Evolutionary conservation across 2,888 invertebrate genomes (phyloP).

Genomic region (Carpatolechia fugitivella): DNA sequence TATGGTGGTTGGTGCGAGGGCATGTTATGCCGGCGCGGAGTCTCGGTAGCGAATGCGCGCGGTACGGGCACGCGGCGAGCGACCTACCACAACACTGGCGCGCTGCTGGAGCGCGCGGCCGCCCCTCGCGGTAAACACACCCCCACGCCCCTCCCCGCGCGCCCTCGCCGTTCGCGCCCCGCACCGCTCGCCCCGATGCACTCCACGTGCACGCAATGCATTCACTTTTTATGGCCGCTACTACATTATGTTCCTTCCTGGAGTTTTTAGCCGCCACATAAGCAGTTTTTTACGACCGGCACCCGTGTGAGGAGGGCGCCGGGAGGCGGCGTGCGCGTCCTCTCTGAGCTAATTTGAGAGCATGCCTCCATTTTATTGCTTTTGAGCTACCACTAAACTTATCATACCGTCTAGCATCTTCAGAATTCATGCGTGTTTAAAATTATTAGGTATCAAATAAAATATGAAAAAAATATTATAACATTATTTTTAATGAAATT

Average conservation of each 20-base stretch:
- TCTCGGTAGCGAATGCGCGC: conserved; percentile 52
- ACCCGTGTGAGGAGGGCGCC: conserved; percentile 59
- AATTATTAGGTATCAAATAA: background rate
- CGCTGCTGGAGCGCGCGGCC: conserved; percentile 51
- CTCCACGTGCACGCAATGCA: conserved; percentile 76
- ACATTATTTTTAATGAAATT: too few relatives aligned
- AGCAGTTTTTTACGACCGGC: conserved; percentile 73
- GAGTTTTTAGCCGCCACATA: conserved; percentile 73
- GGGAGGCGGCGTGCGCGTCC: background rate
- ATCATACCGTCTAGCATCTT: background rate
- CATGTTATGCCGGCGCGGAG: conserved; percentile 62
- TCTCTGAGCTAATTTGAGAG: conserved; percentile 58
- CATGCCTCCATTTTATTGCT: conserved; percentile 29
- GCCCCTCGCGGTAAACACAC: conserved; percentile 72
- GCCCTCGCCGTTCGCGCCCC: conserved; percentile 26
- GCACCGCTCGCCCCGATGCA: conserved; percentile 47
- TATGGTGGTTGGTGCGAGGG: conserved; percentile 24
- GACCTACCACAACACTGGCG: conserved; percentile 84
- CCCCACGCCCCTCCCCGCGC: conserved; percentile 58
- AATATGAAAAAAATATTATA: background rate
- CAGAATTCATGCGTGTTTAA: background rate
- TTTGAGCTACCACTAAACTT: conserved; percentile 5
- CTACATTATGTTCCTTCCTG: conserved; percentile 75
- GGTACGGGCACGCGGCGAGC: conserved; percentile 62
- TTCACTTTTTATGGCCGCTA: conserved; percentile 74